These are phyloP conservation scores for Pyrrhopygopsis socrates DNA, from an alignment of 2,888 invertebrate species.

Conservation along the genomic window DNA sequence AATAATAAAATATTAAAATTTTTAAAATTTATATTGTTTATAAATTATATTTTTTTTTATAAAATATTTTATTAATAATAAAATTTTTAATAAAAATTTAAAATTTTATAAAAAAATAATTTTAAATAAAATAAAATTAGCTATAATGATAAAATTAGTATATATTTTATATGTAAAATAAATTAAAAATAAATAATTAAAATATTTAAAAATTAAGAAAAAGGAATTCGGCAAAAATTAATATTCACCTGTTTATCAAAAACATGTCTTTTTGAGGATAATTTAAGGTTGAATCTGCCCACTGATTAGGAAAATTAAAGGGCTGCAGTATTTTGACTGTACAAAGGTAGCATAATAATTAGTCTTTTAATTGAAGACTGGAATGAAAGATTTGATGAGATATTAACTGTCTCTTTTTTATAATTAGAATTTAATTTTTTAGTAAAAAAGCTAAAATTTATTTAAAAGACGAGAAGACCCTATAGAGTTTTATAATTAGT, in stretches of 20 bases:
- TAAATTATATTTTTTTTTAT: constrained; percentile 94
- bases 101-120: constrained; percentile 92
- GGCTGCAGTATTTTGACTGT: constrained; percentile 96
- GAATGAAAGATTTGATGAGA: constrained; percentile 97
- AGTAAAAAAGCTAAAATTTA: constrained; percentile 96
- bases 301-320: constrained; percentile 96
- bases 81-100: constrained; percentile 91
- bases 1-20: constrained; percentile 89
- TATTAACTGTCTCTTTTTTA: constrained; percentile 95
- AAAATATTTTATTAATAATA: constrained; percentile 89
- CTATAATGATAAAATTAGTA: constrained; percentile 96
- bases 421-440: constrained; percentile 93
- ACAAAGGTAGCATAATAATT: constrained; percentile 93
- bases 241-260: constrained; percentile 98
- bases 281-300: constrained; percentile 95
- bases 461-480: constrained; percentile 98
- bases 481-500: constrained; percentile 96
- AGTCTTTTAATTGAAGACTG: constrained; percentile 98
- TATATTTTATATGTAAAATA: too few relatives aligned
- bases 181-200: constrained; percentile 96
- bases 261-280: constrained; percentile 96
- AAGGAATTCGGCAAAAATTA: constrained; percentile 96
- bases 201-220: constrained; percentile 96
- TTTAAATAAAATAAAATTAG: constrained; percentile 92
- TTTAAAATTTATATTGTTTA: constrained; percentile 95